Base-by-base conservation (phyloP, 2,797 vertebrate species). In the Malurus leucopterus region DNA sequence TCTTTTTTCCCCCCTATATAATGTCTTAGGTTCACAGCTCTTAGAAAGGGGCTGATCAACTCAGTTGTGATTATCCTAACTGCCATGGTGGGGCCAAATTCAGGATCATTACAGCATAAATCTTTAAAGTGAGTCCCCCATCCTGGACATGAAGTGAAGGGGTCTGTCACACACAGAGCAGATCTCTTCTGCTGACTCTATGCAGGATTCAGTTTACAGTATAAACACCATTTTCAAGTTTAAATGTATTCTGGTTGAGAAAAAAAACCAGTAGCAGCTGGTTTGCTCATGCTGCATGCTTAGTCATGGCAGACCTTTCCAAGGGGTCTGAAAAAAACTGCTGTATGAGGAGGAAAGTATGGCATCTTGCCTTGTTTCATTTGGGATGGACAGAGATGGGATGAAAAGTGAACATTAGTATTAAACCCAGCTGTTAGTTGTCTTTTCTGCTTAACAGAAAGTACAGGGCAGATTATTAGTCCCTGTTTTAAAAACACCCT, bases 211-310 rank as follows among this genome's bases (percentile, higher is more conserved):
- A 59, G 84, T 87, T 93, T 94, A 89, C 88, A 88, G 79, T 93
- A 93, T 91, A 94, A 95, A 95, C 84, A 92, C 44, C 4, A 62
- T 88, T 96, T 86, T 86, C 53, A 93, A 94, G 86, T 96, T 95
- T 92, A 95, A 95, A 95, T 94, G 92, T 96, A 89, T 95, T 96
- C 84, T 88, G 69, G 89, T 86, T 69, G 80, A 96, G 91, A 94
- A 88, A 95, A 93, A 91, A 94, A 94, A 90, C 90, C 92, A 15
- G 57, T 82, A 83, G 70, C 87, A 95, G 81, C 82, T 93, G 36
- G 50, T 86, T 94, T 75, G 91, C 73, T 93, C 36, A 32, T 68
- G 58, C 73, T 85, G 63, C 93, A 91, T 93, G 94, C 95, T 96
- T 95, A 96, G 95, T 96, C 95, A 96, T 71, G 38, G 73, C 87